Base-by-base conservation (phyloP, 1,140 invertebrate species). In the Drosophila sp. region DNA sequence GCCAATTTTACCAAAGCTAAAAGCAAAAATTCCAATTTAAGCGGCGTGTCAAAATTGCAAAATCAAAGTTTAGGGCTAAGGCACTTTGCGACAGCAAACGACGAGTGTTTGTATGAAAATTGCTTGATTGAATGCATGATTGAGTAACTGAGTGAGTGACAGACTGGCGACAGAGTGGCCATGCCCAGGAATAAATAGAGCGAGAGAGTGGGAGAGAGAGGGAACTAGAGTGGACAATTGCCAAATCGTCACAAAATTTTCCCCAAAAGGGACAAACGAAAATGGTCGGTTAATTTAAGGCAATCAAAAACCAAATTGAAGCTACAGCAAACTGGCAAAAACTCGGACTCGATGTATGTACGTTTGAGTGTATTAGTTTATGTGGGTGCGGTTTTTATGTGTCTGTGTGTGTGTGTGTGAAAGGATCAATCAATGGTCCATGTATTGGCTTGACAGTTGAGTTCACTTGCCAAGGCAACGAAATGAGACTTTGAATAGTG, bases 241-340 rank as follows among this genome's bases (percentile, higher is more conserved):
- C 80, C 82, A 85, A 86, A 81, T 85, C 58, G 82, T 47, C 78
- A 74, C 64, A 69, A 72, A 70, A 44, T 67, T 6, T 25, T 29
- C 10, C 60, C 57, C 60, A 66, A 62, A 69, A 71, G 63, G 74
- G 69, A 67, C 35, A 60, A 57, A 70, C 44, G 44, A 62, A 72
- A 85, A 85, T 66, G 70, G 55, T 82, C 83, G 83, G 79, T 87
- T 86, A 86, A 86, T 86, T 86, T 86, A 76, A 71, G 83, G 83
- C 83, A 86, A 86, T 86, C 83, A 86, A 63, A 71, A 66, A 65
- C 66, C 72, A 87, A 86, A 86, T 87, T 68, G 83, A 79, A 76
- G 61, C 72, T 66, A 66, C 64, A 54, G 66, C 40, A 56, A 73
- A 64, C 68, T 67, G 38, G 11, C 5, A 44, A 66, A 63, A 79